A percentile compares a stretch with the other conserved stretches of the same genome.
Conservation (phyloP, 1,140 invertebrate genomes). For the Aphidius ervi region DNA sequence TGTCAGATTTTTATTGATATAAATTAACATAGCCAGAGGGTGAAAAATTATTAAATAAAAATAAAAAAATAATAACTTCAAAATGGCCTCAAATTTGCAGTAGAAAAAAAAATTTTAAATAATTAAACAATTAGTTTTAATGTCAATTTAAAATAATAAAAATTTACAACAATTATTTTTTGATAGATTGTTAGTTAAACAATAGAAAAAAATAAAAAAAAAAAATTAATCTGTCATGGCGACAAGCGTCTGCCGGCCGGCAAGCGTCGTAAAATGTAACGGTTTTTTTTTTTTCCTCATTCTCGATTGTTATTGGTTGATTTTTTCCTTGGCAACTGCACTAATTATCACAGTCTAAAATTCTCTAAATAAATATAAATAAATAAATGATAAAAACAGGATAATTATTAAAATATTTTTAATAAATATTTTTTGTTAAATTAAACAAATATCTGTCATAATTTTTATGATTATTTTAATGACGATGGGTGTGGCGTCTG, state of each 20-base stretch:
- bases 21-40: too few species aligned
- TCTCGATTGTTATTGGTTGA: conserved; percentile 5
- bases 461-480: too few species aligned
- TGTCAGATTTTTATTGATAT: too few species aligned
- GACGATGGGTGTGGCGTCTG: conserved; percentile 39
- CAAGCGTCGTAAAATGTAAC: conserved; percentile 31
- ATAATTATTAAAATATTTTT: neutral
- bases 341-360: conserved; percentile 22
- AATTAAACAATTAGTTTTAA: too few species aligned
- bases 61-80: too few species aligned
- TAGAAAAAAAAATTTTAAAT: too few species aligned
- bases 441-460: too few species aligned
- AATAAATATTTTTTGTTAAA: conserved; percentile 10
- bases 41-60: too few species aligned
- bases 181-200: neutral
- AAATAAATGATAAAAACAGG: neutral
- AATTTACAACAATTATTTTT: neutral
- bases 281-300: conserved; percentile 31
- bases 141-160: neutral
- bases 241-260: conserved; percentile 35
- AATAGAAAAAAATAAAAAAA: neutral
- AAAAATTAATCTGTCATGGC: conserved; percentile 32
- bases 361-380: neutral
- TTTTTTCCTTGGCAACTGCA: conserved; percentile 18
- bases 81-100: too few species aligned